Percentiles rank a stretch among this genome's conserved stretches.
These are phyloP conservation scores for Anguilla japonica DNA, from an alignment of 2,113 vertebrate genomes.

Conservation along the genomic window DNA sequence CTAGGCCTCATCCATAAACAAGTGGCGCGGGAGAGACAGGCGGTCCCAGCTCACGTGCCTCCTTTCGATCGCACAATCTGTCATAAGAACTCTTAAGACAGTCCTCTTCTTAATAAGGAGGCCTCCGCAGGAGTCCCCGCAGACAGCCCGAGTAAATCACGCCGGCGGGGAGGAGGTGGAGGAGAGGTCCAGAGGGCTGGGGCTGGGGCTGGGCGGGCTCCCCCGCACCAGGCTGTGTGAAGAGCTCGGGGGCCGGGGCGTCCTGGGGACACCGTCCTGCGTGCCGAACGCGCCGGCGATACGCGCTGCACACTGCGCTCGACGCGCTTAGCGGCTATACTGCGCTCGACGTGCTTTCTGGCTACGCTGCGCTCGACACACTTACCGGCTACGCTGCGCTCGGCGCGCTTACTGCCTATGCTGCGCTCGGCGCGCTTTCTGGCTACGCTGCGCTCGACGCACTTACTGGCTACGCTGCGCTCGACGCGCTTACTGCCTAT, in stretches of 20 bases:
- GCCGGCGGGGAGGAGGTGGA: slow-evolving; percentile 3
- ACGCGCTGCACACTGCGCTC: not conserved
- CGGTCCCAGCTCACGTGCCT: slow-evolving; percentile 50
- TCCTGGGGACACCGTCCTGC: not conserved
- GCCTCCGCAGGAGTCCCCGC: slow-evolving; percentile 49
- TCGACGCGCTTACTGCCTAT: too few relatives aligned
- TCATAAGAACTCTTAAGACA: slow-evolving; percentile 58
- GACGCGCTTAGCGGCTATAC: too few relatives aligned
- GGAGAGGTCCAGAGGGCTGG: slow-evolving; percentile 9
- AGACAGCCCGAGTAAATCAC: slow-evolving; percentile 48
- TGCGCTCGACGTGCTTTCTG: not conserved
- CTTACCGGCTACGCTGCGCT: too few relatives aligned
- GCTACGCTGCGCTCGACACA: not conserved
- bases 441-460: too few relatives aligned
- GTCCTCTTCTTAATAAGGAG: slow-evolving; percentile 58
- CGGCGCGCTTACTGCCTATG: not conserved
- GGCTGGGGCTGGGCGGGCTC: not conserved
- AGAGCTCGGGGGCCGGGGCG: not conserved
- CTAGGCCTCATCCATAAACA: slow-evolving; percentile 55
- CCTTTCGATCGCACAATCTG: slow-evolving; percentile 46
- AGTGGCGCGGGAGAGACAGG: slow-evolving; percentile 33
- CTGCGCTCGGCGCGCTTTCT: not conserved
- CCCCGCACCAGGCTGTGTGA: not conserved
- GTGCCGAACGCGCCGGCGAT: not conserved
- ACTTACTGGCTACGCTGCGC: not conserved